Evolutionary conservation across 2,888 invertebrate genomes (phyloP), one percentile per base, ranked within the genome.

Genomic region (Melanotus villosus): DNA sequence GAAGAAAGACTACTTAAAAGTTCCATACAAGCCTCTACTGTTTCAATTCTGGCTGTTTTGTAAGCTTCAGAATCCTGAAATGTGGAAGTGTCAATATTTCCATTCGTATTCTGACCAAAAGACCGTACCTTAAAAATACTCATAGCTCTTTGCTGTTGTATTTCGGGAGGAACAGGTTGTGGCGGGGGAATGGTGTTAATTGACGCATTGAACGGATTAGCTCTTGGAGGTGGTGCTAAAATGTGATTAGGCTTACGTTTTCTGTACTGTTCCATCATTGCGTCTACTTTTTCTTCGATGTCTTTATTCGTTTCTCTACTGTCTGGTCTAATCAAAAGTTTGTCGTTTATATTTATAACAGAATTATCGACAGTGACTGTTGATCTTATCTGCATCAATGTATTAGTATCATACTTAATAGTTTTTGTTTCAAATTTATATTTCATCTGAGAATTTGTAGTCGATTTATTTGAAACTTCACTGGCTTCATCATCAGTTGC

Each of bases 11-110:
- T 84, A 30, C 82, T 80, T 52, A 85, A 73, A 23, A 96, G 87
- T 80, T 96, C 95, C 81, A 97, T 89, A 73, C 94, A 92, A 18
- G 94, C 93, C 81, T 93, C 92, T 76, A 97, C 88, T 77, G 95
- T 91, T 83, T 97, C 95, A 23, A 94, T 92, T 86, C 95, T 91
- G 16, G 96, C 93, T 64, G 91, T 90, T 70, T 93, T 89, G 80
- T 93, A 94, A 14, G 95, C 94, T 80, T 96, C 96, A 60, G 92
- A 91, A 82, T 97, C 94, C 92, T 93, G 85, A 76, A 83, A 81
- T 56, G n/a, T 16, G 7, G 14, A 41, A 41, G 14, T n/a, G n/a
- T 14, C 41, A 14, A 12, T 16, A 3, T 2, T 9, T 41, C 9
- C 12, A 7, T 14, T n/a, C n/a, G n/a, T n/a, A n/a, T n/a, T n/a